These are phyloP conservation scores for Morus bassanus DNA, from an alignment of 2,797 vertebrate species.

Conservation along the genomic window DNA sequence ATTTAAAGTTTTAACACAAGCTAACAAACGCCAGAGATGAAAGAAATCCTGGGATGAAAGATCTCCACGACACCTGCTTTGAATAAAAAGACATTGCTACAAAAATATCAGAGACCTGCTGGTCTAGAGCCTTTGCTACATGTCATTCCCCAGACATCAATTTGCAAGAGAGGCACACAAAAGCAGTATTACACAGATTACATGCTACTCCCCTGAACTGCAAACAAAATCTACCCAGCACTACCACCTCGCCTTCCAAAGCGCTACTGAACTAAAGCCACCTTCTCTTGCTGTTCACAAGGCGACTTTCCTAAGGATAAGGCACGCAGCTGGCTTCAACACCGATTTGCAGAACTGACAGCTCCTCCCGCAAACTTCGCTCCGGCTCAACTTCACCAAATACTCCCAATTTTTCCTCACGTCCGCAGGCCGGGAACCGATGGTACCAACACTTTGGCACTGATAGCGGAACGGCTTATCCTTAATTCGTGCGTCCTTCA, in stretches of 20 bases:
- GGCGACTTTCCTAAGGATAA: not conserved
- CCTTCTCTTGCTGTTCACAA: not conserved
- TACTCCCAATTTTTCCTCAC: not conserved
- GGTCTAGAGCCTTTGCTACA: slow-evolving; percentile 64
- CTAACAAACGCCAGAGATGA: slow-evolving; percentile 63
- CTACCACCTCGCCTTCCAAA: not conserved
- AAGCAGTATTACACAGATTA: slow-evolving; percentile 41
- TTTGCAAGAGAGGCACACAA: slow-evolving; percentile 43
- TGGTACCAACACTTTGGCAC: not conserved
- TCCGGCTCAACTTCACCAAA: not conserved
- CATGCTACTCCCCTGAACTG: slow-evolving; percentile 4
- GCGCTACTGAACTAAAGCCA: not conserved
- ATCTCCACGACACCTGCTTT: slow-evolving; percentile 64
- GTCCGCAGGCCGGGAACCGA: not conserved
- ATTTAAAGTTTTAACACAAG: slow-evolving; percentile 66
- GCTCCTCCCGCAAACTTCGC: not conserved
- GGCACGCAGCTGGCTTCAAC: not conserved
- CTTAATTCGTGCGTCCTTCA: not conserved
- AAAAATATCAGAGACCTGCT: slow-evolving; percentile 65
- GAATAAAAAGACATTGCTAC: slow-evolving; percentile 67
- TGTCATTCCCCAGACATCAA: slow-evolving; percentile 61
- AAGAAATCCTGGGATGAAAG: slow-evolving; percentile 69
- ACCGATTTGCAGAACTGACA: not conserved
- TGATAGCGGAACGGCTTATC: not conserved
- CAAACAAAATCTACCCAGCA: slow-evolving; percentile 29